Evolutionary conservation across 2,113 vertebrate species (phyloP).

Genomic region (Entomyzon cyanotis): DNA sequence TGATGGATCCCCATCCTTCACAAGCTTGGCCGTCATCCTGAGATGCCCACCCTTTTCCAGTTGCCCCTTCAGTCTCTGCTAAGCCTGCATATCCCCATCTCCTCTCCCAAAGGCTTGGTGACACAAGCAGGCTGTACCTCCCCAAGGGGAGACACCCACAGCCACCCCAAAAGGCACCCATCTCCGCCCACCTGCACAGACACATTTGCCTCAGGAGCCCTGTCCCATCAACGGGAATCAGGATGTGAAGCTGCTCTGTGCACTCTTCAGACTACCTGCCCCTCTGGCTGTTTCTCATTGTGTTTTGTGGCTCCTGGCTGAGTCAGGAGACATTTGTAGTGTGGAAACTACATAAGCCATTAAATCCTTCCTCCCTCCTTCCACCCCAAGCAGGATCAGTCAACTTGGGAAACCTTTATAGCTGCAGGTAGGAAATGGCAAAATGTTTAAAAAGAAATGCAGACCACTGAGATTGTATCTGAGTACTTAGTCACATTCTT

Average conservation of each 20-base stretch:
- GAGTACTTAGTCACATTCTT: neutral
- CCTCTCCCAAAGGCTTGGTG: neutral
- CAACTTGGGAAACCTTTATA: neutral
- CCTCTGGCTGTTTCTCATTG: neutral
- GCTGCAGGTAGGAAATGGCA: neutral
- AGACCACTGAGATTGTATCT: neutral
- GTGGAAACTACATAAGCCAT: neutral
- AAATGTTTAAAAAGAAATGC: neutral
- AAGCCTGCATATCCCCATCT: neutral
- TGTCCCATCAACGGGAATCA: neutral
- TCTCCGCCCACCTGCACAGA: neutral
- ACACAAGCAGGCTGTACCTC: neutral
- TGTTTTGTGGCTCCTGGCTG: neutral
- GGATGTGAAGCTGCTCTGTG: neutral
- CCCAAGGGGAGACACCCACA: accelerated
- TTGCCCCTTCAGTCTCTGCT: neutral
- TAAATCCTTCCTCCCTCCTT: neutral
- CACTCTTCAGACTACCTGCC: neutral
- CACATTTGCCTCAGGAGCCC: neutral
- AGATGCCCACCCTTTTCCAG: neutral
- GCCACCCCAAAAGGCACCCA: accelerated
- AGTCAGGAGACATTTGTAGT: neutral
- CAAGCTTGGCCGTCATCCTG: accelerated
- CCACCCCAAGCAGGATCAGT: accelerated
- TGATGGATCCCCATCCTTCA: neutral